Conservation (phyloP, 2,888 invertebrate species). For the Protonemura montana region DNA sequence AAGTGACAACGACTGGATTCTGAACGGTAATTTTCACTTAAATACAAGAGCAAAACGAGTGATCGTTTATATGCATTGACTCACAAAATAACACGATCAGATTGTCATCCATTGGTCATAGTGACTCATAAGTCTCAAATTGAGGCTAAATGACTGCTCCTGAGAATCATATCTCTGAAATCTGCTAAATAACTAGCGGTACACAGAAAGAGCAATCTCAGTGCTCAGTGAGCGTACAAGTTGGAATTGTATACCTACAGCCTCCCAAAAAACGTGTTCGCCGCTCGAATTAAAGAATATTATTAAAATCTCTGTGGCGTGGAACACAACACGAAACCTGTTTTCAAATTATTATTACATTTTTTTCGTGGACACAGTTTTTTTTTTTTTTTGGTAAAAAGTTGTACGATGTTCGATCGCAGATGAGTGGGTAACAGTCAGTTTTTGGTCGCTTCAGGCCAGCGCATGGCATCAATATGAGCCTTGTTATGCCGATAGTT, state of each 20-base stretch:
- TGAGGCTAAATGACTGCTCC: background rate
- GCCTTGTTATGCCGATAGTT: background rate
- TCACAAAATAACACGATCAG: background rate
- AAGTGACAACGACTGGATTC: too few relatives aligned
- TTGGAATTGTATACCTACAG: background rate
- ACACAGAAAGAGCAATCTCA: background rate
- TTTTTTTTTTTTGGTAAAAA: background rate
- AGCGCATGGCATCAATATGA: background rate
- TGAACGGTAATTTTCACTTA: too few relatives aligned
- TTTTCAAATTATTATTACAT: slow-evolving; percentile 30
- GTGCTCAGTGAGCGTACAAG: background rate
- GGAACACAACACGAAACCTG: slow-evolving; percentile 33
- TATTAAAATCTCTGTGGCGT: slow-evolving; percentile 34
- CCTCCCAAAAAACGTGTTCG: slow-evolving; percentile 14
- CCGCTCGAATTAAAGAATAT: slow-evolving; percentile 32
- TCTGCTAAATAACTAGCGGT: background rate
- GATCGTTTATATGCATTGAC: too few relatives aligned
- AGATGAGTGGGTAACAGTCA: background rate
- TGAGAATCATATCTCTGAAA: background rate
- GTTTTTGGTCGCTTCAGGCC: background rate
- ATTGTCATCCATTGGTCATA: too few relatives aligned
- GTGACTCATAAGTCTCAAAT: background rate
- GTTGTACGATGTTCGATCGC: background rate
- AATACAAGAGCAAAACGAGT: too few relatives aligned
- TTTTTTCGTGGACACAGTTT: background rate